Conservation (phyloP, 2,797 vertebrate genomes). For the Anguilla marmorata region DNA sequence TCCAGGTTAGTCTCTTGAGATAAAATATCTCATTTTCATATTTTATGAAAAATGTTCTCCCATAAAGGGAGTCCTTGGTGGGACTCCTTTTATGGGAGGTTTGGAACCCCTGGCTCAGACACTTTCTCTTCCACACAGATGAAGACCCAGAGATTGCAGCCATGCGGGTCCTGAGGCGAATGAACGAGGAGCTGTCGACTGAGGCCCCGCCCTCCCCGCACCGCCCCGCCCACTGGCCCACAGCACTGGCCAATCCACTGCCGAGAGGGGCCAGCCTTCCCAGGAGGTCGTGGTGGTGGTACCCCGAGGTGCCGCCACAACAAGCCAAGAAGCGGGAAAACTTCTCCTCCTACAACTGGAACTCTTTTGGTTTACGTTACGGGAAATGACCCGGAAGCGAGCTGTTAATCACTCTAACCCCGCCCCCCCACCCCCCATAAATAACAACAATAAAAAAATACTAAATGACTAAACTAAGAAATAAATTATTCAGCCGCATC, state of each 20-base stretch:
- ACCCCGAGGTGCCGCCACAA: slow-evolving; percentile 38
- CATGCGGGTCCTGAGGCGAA: slow-evolving; percentile 48
- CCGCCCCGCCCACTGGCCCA: not conserved
- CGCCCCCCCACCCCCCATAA: no score
- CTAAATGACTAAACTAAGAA: not conserved
- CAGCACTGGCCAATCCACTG: slow-evolving; percentile 29
- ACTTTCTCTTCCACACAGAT: slow-evolving; percentile 33
- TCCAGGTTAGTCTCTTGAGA: no score
- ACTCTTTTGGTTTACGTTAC: slow-evolving; percentile 78
- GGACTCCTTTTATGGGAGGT: no score
- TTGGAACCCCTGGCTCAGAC: not conserved
- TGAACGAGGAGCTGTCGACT: slow-evolving; percentile 24
- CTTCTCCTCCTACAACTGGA: slow-evolving; percentile 71
- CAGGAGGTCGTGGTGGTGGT: slow-evolving; percentile 49
- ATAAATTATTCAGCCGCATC: not conserved
- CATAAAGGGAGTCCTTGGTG: no score
- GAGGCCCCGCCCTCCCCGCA: slow-evolving; percentile 11
- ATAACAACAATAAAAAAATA: not conserved
- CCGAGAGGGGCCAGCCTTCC: slow-evolving; percentile 29
- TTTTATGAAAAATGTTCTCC: no score
- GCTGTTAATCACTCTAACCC: no score
- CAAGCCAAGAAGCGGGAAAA: slow-evolving; percentile 62
- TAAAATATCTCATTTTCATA: no score
- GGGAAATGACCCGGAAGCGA: slow-evolving; percentile 56
- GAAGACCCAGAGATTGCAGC: slow-evolving; percentile 43